Evolutionary conservation across 2,888 invertebrate species (phyloP), one percentile per base, ranked within the genome.

Genomic region (Eretmocerus hayati): DNA sequence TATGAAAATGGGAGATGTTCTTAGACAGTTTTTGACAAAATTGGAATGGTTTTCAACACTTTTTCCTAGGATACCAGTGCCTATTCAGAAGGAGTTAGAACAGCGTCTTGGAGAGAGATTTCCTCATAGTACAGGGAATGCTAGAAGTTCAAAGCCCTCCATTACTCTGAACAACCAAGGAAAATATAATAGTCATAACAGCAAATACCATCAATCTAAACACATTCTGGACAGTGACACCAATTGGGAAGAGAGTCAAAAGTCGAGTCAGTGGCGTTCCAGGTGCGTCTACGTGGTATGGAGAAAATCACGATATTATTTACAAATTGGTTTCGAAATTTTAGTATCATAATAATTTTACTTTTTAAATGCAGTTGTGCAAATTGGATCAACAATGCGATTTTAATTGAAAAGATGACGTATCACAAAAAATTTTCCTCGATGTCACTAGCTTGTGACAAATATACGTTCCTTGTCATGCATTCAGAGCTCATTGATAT

Each of bases 11-110:
- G 99, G 99, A 0, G 88, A 90, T 59, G 85, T 97, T 76, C 78
- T 90, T 15, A 81, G 92, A 35, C 92, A 93, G 69, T 92, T 92
- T 81, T 78, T 97, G 45, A 86, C 90, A 50, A 95, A 97, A 69
- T 77, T 99, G 49, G 99, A 99, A 70, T 99, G 99, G 97, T 99
- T 95, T 75, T 91, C 92, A 35, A 99, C 99, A 1, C 77, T 99
- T 16, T 99, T 99, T 70, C 99, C 99, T 0, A 80, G 99, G 58
- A 97, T 99, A 71, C 99, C 99, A 0, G 97, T 99, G 51, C 96
- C 97, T 20, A 95, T 97, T 62, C 87, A 90, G 74, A 94, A 94
- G 71, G 87, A 86, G 70, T 83, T 94, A 57, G 92, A 93, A 64
- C 83, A 83, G 61, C 85, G 82, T 73, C 69, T 85, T 54, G 68